These are phyloP conservation scores for Lutjanus argentimaculatus DNA, from an alignment of 2,797 vertebrate genomes.

Conservation along the genomic window DNA sequence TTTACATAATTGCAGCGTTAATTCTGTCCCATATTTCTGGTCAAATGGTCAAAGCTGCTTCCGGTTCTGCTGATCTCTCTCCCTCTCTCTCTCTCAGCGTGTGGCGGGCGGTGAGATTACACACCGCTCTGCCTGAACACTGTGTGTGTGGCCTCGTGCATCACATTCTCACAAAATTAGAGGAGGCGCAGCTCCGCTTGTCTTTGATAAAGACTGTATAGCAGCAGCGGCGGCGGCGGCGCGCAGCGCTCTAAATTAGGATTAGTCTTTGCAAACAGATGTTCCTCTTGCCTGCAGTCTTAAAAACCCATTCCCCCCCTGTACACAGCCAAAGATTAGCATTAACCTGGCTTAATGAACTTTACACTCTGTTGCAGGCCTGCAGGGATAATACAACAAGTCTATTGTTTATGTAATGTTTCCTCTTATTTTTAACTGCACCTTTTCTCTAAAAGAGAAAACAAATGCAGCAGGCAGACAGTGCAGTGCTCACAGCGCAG, in stretches of 20 bases:
- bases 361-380: constrained; percentile 84
- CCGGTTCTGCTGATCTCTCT: constrained; percentile 65
- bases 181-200: constrained; percentile 52
- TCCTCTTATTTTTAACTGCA: constrained; percentile 55
- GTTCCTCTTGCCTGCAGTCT: constrained; percentile 82
- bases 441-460: constrained; percentile 28
- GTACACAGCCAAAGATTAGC: constrained; percentile 79
- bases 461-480: constrained; percentile 23
- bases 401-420: constrained; percentile 72
- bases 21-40: constrained; percentile 59
- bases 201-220: constrained; percentile 69
- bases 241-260: constrained; percentile 77
- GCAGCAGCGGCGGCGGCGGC: constrained; percentile 36
- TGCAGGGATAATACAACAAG: constrained; percentile 77
- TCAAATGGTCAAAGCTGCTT: constrained; percentile 66
- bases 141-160: constrained; percentile 31
- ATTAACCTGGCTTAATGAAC: constrained; percentile 86
- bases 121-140: constrained; percentile 52
- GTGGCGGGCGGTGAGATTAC: constrained; percentile 59
- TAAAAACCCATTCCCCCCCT: constrained; percentile 67
- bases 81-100: constrained; percentile 37
- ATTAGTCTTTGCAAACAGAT: constrained; percentile 82
- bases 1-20: constrained; percentile 62
- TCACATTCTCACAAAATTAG: constrained; percentile 50
- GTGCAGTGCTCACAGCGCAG: neutral